Evolutionary conservation across 35 echinoderm and acorn worm genomes (phyloP).

Genomic region (Lytechinus pictus): DNA sequence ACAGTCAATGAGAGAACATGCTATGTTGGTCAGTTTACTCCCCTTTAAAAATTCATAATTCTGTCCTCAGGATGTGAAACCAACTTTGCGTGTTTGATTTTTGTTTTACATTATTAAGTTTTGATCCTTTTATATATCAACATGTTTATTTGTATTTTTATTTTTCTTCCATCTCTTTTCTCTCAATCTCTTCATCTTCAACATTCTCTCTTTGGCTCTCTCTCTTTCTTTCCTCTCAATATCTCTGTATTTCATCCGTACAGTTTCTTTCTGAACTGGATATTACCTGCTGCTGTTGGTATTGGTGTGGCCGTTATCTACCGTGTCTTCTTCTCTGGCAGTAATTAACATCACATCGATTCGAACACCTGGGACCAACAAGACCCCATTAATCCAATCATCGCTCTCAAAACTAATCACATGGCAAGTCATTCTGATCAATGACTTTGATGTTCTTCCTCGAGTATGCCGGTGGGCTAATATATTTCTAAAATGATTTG

Average conservation of each 20-base stretch:
- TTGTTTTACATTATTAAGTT: no score
- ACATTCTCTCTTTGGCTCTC: background rate
- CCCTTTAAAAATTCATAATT: no score
- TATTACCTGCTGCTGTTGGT: constrained; percentile 78
- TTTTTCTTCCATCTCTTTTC: background rate
- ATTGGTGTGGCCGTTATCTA: constrained; percentile 84
- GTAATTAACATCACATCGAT: constrained; percentile 53
- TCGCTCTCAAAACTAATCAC: no score
- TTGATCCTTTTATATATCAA: no score
- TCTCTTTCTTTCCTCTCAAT: background rate
- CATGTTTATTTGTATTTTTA: no score
- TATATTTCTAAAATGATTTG: background rate
- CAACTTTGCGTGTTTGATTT: no score
- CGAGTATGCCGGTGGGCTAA: background rate
- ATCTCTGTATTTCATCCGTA: constrained; percentile 34
- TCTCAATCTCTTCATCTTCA: background rate
- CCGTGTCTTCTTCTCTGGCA: constrained; percentile 79
- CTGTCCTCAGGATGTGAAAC: no score
- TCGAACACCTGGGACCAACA: background rate
- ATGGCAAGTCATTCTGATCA: no score
- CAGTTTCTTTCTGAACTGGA: constrained; percentile 84
- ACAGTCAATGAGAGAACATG: no score
- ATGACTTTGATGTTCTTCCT: background rate
- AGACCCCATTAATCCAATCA: background rate
- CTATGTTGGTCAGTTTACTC: no score